Evolutionary conservation across 2,888 invertebrate genomes (phyloP), one percentile per base, ranked within the genome.

Genomic region (Cryptus viduatorius): DNA sequence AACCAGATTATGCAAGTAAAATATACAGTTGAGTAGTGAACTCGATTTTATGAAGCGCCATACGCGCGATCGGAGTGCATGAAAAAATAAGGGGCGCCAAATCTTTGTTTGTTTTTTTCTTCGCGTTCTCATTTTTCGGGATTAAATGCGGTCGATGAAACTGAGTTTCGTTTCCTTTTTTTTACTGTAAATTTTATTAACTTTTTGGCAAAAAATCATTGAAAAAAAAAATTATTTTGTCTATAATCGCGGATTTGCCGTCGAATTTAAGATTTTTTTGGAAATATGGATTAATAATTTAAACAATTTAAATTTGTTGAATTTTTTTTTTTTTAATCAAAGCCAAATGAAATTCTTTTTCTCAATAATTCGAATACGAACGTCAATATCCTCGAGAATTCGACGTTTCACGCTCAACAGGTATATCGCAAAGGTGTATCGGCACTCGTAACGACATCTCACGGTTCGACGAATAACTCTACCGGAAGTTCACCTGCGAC

Each of bases 1-100:
- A 85, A 88, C 85, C 86, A 86, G 89, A 89, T 90, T 90, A 90
- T 89, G 90, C 89, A 90, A 90, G 88, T 86, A 84, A 89, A 90
- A 90, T 89, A 89, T 88, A 90, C 88, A 78, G 46, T 31, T 31
- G 48, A 48, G 10, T 19, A 48, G 64, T 64, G 73, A 48, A 75
- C 61, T 44, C 37, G 7, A 16, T 29, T 67, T 67, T 67, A 12
- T 46, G 16, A 31, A 24, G 42, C 8, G 44, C 24, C 69, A 61
- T 53, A 16, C 53, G 10, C 53, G 53, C 53, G 72, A 80, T 82
- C 77, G 72, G 82, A 86, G 73, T 79, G 81, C 81, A 79, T 80
- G 79, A 85, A 78, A 81, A 69, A 69, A 67, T 14, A 46, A 16
- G 50, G 4, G 8, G 50, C 10, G 50, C 46, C 29, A n/a, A 24